Conservation (phyloP, 2,113 vertebrate species). For the Phasianus colchicus region DNA sequence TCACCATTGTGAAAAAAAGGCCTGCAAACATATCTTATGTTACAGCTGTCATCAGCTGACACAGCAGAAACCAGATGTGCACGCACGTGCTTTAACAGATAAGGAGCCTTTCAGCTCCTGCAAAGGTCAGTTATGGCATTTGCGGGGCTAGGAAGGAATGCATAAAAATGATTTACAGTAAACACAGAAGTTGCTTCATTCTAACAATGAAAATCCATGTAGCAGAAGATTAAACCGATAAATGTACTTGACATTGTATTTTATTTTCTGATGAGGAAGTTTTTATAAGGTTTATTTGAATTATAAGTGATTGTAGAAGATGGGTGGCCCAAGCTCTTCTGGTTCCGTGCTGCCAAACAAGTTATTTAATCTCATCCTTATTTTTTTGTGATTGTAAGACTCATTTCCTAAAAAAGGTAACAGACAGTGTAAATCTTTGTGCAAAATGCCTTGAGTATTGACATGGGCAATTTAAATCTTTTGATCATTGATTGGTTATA, state of each 20-base stretch:
- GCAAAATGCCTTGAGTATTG: background rate
- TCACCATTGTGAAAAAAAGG: background rate
- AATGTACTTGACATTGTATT: background rate
- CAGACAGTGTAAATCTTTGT: background rate
- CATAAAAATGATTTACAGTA: background rate
- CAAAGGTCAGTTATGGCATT: constrained; percentile 36
- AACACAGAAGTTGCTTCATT: background rate
- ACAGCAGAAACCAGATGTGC: background rate
- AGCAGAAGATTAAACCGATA: background rate
- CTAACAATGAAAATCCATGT: background rate
- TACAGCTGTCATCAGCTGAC: background rate
- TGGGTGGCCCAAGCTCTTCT: background rate
- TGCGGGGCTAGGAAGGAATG: background rate
- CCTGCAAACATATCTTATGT: background rate
- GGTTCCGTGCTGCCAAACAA: background rate
- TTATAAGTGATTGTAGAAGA: background rate
- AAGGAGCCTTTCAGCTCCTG: background rate
- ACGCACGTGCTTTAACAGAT: background rate
- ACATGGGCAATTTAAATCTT: background rate
- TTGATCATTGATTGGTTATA: background rate
- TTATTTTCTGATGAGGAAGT: background rate
- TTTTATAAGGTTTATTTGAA: background rate
- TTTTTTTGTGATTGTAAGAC: background rate
- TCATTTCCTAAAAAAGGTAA: background rate
- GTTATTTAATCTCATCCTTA: background rate